Conservation (phyloP, 1,140 invertebrate genomes). For the Monochamus saltuarius region DNA sequence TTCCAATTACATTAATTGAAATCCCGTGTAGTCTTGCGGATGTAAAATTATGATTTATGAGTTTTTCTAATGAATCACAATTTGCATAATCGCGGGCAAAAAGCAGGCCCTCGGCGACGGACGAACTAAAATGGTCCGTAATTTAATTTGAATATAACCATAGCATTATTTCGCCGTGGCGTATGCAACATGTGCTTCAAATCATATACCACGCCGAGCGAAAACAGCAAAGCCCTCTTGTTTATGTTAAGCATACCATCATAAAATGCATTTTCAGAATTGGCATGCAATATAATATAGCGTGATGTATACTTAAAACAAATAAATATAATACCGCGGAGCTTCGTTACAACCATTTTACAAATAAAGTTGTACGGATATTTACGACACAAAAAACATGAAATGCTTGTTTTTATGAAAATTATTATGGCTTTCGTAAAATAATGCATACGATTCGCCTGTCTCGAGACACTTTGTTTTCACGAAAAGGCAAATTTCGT, state of each 20-base stretch:
- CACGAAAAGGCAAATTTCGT: conserved; percentile 12
- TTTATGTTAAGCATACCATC: conserved; percentile 41
- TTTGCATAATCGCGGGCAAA: conserved; percentile 19
- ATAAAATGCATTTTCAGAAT: conserved; percentile 40
- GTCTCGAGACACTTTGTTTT: conserved; percentile 4
- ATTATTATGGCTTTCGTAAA: conserved; percentile 7
- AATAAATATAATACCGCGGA: conserved; percentile 28
- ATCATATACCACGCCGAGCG: conserved; percentile 44
- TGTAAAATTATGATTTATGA: conserved; percentile 10
- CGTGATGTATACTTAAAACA: conserved; percentile 36
- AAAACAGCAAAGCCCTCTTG: conserved; percentile 42
- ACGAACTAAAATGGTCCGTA: conserved; percentile 24
- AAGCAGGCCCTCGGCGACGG: conserved; percentile 22
- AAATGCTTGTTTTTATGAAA: conserved; percentile 17
- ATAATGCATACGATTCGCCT: not conserved
- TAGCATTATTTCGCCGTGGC: conserved; percentile 33
- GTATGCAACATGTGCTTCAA: conserved; percentile 45
- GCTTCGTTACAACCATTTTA: conserved; percentile 17
- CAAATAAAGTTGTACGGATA: conserved; percentile 20
- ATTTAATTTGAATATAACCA: conserved; percentile 45
- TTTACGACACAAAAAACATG: conserved; percentile 10
- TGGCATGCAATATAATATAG: conserved; percentile 44
- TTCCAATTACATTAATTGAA: conserved; percentile 5
- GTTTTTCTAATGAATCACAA: conserved; percentile 14
- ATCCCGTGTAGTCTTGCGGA: conserved; percentile 5